Conservation (phyloP, 2,113 vertebrate species). For the Limanda limanda region DNA sequence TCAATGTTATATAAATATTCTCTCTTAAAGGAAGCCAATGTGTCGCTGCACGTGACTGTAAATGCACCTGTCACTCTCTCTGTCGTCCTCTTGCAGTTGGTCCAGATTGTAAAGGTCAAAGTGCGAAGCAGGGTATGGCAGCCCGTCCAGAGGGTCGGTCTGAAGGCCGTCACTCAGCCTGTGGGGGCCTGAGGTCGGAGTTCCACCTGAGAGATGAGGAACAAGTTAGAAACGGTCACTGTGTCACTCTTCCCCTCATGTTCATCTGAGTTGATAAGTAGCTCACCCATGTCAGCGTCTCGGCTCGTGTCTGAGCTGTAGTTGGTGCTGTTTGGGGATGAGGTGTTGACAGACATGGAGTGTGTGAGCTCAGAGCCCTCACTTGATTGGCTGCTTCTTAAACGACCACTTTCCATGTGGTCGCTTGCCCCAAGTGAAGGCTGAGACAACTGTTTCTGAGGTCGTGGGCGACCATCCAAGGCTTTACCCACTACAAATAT, state of each 20-base stretch:
- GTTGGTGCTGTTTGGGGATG: conserved; percentile 74
- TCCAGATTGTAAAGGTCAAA: conserved; percentile 88
- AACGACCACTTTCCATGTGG: conserved; percentile 82
- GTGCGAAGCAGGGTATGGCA: conserved; percentile 82
- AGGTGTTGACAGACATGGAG: conserved; percentile 75
- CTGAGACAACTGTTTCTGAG: conserved; percentile 89
- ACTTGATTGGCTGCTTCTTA: conserved; percentile 84
- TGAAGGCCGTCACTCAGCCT: conserved; percentile 83
- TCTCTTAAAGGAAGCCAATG: background rate
- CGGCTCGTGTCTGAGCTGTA: conserved; percentile 83
- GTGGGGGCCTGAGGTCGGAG: conserved; percentile 72
- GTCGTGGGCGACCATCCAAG: conserved; percentile 87
- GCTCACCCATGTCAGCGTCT: conserved; percentile 78
- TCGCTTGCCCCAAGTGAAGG: conserved; percentile 85
- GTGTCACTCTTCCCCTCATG: background rate
- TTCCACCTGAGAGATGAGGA: conserved; percentile 22
- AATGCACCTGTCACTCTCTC: conserved; percentile 90
- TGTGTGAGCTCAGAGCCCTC: conserved; percentile 86
- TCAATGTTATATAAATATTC: background rate
- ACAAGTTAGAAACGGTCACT: background rate
- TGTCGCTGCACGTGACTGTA: background rate
- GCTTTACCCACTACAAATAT: conserved; percentile 84
- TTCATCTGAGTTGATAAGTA: background rate
- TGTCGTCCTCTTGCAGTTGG: conserved; percentile 92
- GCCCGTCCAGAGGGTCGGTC: conserved; percentile 84